Base-by-base conservation (phyloP, 2,888 invertebrate genomes). In the Electrophaes corylata region DNA sequence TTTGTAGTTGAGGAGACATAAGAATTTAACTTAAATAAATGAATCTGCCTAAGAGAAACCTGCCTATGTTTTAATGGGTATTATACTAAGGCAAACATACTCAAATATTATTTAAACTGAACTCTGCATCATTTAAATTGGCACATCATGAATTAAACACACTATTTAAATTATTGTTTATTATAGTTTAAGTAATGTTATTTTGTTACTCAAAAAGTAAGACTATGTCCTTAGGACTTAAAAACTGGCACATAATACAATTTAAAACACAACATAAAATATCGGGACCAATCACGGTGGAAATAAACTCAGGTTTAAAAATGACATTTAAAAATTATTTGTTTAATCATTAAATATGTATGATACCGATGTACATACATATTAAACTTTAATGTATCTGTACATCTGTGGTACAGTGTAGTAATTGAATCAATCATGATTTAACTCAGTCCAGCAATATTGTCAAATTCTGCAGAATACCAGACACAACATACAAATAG, bases 151-250 rank as follows among this genome's bases (percentile, higher is more conserved):
- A 49, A 53, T 48, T 35, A 59, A 45, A 58, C 51, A 41, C 16
- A 29, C 61, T 55, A 19, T 48, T 56, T 61, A 58, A 33, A 50
- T 55, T 57, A 53, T 58, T n/a, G n/a, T n/a, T n/a, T n/a, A n/a
- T n/a, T n/a, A n/a, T n/a, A n/a, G n/a, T n/a, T 57, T 16, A 37
- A 16, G 16, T 16, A 37, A 37, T 56, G 64, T 57, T 60, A 59
- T 60, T 64, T 52, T 53, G 37, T 63, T 58, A 50, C 55, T 46
- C 18, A 33, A 49, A 48, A 48, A 46, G 47, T 60, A 57, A 84
- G 84, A 86, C 85, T 86, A n/a, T n/a, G 78, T 81, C 86, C 87
- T 85, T 74, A 79, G 84, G 83, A 83, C 80, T 67, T 71, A 70
- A 70, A 3, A 80, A 80, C 77, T 79, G 79, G 76, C 81, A 76